These are phyloP conservation scores for Ifrita kowaldi DNA, from an alignment of 2,113 vertebrate species.

Conservation along the genomic window DNA sequence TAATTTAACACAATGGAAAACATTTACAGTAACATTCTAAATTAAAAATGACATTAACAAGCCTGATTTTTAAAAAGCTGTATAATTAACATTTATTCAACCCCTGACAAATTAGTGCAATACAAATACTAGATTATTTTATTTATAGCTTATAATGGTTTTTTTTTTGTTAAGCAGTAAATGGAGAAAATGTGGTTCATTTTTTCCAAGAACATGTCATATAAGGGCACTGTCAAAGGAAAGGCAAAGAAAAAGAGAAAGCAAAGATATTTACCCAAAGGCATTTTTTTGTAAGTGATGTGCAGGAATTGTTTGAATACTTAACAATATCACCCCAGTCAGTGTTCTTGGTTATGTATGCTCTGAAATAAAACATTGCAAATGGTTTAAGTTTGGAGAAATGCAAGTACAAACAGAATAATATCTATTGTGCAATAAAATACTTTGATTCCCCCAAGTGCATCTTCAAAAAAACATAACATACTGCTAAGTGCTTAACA, in stretches of 20 bases:
- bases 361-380: conserved; percentile 44
- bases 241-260: background rate
- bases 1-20: conserved; percentile 80
- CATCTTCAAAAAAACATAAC: conserved; percentile 33
- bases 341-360: conserved; percentile 12
- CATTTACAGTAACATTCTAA: conserved; percentile 76
- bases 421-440: conserved; percentile 55
- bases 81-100: conserved; percentile 77
- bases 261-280: conserved; percentile 50
- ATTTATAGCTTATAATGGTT: conserved; percentile 62
- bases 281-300: conserved; percentile 24
- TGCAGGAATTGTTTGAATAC: conserved; percentile 54
- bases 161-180: conserved; percentile 58
- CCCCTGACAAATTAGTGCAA: conserved; percentile 58
- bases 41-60: conserved; percentile 82
- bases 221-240: conserved; percentile 24
- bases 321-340: conserved; percentile 6
- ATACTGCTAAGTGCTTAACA: conserved; percentile 69
- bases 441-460: conserved; percentile 62
- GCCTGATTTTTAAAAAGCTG: conserved; percentile 73
- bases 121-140: conserved; percentile 56
- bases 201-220: conserved; percentile 23
- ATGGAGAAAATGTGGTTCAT: conserved; percentile 21
- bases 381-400: conserved; percentile 30
- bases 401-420: conserved; percentile 18